Base-by-base conservation (phyloP, 2,113 vertebrate genomes). In the Puntigrus tetrazona region DNA sequence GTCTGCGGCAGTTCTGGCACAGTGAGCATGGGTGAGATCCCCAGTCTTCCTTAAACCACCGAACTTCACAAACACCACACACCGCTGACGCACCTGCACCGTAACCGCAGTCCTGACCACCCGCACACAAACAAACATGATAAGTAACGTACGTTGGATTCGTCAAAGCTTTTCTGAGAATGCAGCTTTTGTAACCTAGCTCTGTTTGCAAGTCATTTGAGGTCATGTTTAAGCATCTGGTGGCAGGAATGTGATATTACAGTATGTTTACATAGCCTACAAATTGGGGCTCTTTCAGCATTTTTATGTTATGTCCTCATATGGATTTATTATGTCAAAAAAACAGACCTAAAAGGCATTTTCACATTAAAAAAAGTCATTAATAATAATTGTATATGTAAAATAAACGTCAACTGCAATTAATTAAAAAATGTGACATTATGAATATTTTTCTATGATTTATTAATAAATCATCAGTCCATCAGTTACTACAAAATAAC, bases 11-110 rank as follows among this genome's bases (percentile, higher is more conserved):
- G 34, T 93, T 95, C 63, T 94, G 93, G 76, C 95, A 97, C 78
- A 91, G 91, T 59, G 93, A 93, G 89, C 96, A 96, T 82, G 92
- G 90, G 0, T 94, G 95, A 0, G 93, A 92, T 3, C 95, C 93
- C 92, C 93, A 94, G 78, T 79, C 91, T 67, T 94, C 94, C 91
- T 96, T 97, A 70, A 94, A 97, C 86, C 93, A 94, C 34, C 92
- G 91, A 45, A 90, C 88, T 2, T 88, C 93, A 87, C 95, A 96
- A 20, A 89, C 69, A 1, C 84, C 81, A 7, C 95, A 96, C 50
- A 88, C 91, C 0, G 91, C 92, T 0, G 92, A 90, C 13, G 87
- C 91, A 0, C 95, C 95, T 2, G 91, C 87, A 22, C 95, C 93
- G 0, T 94, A 95, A 0, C 94, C 95, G 18, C 95, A 97, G 18